phyloP scores from a whole-genome alignment of 2,888 invertebrate genomes.

The Coremacera marginata region DNA sequence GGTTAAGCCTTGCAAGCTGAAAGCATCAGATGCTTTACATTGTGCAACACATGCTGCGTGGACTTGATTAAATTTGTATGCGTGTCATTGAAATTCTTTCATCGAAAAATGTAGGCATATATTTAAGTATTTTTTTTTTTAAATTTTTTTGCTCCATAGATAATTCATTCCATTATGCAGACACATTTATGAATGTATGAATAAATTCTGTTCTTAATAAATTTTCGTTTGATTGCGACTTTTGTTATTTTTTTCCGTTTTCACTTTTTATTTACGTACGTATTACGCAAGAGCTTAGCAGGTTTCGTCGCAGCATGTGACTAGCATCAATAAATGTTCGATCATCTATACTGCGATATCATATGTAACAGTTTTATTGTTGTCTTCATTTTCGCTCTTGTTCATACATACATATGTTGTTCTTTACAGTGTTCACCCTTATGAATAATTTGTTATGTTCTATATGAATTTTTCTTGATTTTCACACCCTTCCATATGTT shows the following conservation, averaged over 20 bases:
- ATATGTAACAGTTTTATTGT: background rate
- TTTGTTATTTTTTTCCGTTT: background rate
- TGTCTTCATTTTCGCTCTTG: background rate
- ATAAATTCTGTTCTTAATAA: background rate
- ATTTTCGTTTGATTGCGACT: background rate
- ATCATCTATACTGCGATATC: background rate
- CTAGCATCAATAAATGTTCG: background rate
- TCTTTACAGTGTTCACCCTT: background rate
- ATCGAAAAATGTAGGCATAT: background rate
- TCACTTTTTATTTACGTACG: background rate
- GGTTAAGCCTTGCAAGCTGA: too few species aligned
- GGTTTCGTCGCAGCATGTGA: background rate
- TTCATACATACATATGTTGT: background rate
- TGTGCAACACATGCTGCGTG: background rate
- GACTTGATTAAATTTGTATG: conserved; percentile 13
- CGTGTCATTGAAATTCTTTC: background rate
- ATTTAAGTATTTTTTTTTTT: background rate
- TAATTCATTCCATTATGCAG: background rate
- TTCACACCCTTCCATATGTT: background rate
- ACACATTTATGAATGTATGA: too few species aligned
- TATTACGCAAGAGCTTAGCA: background rate
- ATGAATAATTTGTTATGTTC: conserved; percentile 32
- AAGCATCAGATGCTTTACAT: background rate
- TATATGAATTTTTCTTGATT: background rate
- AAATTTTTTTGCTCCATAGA: background rate